Percentiles rank a stretch among this genome's conserved stretches.
These are phyloP conservation scores for Bugulina stolonifera DNA, from an alignment of 2,888 invertebrate genomes.

Conservation along the genomic window DNA sequence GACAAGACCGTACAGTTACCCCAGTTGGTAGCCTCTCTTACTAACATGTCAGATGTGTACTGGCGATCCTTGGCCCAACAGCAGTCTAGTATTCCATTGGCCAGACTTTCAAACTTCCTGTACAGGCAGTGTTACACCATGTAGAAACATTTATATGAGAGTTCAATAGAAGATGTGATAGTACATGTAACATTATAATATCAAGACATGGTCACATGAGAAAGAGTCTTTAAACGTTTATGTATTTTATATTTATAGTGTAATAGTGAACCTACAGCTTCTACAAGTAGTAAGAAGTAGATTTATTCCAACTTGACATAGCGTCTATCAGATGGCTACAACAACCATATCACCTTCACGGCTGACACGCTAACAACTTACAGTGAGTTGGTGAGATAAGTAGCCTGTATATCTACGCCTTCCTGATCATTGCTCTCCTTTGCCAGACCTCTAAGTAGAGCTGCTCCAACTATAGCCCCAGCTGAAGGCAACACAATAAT, in stretches of 20 bases:
- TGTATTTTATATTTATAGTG: no score
- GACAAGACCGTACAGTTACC: slow-evolving; percentile 43
- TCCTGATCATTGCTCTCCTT: slow-evolving; percentile 5
- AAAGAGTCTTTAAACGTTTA: no score
- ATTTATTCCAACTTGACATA: no score
- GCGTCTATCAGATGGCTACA: no score
- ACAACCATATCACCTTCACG: no score
- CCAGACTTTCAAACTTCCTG: slow-evolving; percentile 18
- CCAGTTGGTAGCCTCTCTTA: slow-evolving; percentile 40
- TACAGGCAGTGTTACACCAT: no score
- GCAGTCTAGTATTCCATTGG: not conserved
- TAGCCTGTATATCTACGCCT: not conserved
- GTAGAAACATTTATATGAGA: not conserved
- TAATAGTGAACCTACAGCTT: no score
- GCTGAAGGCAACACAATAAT: not conserved
- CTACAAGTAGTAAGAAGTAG: no score
- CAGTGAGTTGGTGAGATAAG: not conserved
- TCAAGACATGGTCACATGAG: no score
- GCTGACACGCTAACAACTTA: no score
- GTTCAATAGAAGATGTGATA: no score
- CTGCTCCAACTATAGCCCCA: slow-evolving; percentile 2
- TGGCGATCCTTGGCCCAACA: slow-evolving; percentile 21
- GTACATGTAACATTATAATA: no score
- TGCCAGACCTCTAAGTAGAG: not conserved
- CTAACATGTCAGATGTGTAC: slow-evolving; percentile 35